Evolutionary conservation across 2,113 vertebrate species (phyloP).

Genomic region (Hoplias malabaricus): DNA sequence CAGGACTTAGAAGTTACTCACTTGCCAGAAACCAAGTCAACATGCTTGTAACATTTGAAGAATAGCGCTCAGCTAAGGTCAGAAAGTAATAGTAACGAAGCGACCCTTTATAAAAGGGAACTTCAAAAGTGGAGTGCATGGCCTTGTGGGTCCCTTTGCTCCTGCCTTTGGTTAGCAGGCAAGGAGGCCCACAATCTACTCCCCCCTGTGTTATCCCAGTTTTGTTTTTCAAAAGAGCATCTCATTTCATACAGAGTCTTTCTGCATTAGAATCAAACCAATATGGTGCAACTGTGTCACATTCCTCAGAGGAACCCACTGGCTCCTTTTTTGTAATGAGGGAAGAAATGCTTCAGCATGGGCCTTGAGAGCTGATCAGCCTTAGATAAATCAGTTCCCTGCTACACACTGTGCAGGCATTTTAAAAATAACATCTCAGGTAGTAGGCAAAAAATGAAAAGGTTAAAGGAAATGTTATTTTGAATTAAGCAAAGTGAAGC

Average conservation of each 20-base stretch:
- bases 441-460: slow-evolving; percentile 12
- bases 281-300: slow-evolving; percentile 41
- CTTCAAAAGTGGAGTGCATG: slow-evolving; percentile 36
- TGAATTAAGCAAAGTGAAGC: too few species aligned
- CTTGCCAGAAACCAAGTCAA: background rate
- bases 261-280: slow-evolving; percentile 52
- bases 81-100: slow-evolving; percentile 26
- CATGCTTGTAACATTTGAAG: slow-evolving; percentile 23
- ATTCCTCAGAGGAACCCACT: slow-evolving; percentile 39
- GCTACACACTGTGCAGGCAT: background rate
- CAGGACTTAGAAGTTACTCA: slow-evolving; percentile 1
- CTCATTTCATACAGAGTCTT: slow-evolving; percentile 47
- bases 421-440: slow-evolving; percentile 17
- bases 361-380: slow-evolving; percentile 2
- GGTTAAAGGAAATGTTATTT: background rate
- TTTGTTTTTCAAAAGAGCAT: slow-evolving; percentile 44
- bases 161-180: background rate
- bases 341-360: slow-evolving; percentile 7
- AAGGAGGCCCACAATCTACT: background rate
- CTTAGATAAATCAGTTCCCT: background rate
- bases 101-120: slow-evolving; percentile 33
- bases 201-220: slow-evolving; percentile 44
- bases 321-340: slow-evolving; percentile 29
- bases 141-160: slow-evolving; percentile 8
- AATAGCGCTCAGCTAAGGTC: slow-evolving; percentile 23